These are phyloP conservation scores for Physocephala rufipes DNA, from an alignment of 2,888 invertebrate species.

Conservation along the genomic window DNA sequence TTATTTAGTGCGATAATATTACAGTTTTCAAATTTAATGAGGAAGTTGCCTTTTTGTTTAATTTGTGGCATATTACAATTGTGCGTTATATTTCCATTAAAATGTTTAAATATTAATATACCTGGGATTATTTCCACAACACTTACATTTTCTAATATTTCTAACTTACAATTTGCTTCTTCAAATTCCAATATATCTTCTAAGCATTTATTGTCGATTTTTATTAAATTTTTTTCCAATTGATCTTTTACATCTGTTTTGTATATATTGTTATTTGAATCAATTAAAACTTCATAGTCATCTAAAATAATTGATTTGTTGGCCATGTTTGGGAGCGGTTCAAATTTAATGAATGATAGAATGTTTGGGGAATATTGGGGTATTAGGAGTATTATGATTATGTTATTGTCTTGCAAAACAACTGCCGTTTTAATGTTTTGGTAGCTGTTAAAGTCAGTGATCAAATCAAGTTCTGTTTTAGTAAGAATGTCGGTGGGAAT, in stretches of 20 bases:
- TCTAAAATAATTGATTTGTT: conserved; percentile 36
- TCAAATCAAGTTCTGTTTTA: conserved; percentile 37
- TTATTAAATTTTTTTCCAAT: conserved; percentile 36
- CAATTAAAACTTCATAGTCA: conserved; percentile 34
- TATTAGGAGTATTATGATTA: conserved; percentile 36
- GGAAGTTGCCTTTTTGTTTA: too few species aligned
- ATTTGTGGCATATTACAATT: too few species aligned
- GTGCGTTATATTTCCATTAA: too few species aligned
- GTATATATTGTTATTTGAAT: conserved; percentile 34
- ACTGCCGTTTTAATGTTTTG: not conserved
- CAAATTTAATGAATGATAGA: conserved; percentile 37
- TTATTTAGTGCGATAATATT: too few species aligned
- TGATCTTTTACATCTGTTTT: conserved; percentile 31
- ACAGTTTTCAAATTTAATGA: too few species aligned
- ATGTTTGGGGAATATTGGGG: conserved; percentile 31
- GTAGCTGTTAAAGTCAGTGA: conserved; percentile 41
- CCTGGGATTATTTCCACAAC: too few species aligned
- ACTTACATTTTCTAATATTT: too few species aligned
- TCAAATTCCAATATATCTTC: too few species aligned
- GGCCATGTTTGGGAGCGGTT: conserved; percentile 35
- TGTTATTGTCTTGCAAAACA: conserved; percentile 19
- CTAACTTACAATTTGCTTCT: too few species aligned
- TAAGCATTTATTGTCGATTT: too few species aligned
- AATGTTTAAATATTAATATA: too few species aligned
- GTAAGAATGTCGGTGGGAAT: conserved; percentile 36